These are phyloP conservation scores for Ctenoplectra terminalis DNA, from an alignment of 1,140 invertebrate species.

Conservation along the genomic window DNA sequence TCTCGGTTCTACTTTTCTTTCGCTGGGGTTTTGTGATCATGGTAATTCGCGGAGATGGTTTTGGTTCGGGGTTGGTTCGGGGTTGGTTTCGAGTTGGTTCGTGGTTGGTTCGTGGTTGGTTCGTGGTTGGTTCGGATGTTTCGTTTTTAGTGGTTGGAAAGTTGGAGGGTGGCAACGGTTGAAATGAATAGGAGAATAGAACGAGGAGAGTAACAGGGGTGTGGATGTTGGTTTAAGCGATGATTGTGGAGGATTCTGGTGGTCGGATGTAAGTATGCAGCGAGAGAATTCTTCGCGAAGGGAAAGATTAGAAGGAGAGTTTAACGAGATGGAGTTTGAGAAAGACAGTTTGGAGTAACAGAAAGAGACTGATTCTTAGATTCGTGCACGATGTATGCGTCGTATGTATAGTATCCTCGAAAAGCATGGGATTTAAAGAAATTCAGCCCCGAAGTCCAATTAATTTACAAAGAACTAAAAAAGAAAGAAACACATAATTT, in stretches of 20 bases:
- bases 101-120: too few species aligned
- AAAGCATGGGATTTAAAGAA: too few species aligned
- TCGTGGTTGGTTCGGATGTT: not conserved
- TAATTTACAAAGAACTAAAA: too few species aligned
- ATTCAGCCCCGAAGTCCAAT: too few species aligned
- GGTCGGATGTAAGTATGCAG: not conserved
- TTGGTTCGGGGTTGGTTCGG: too few species aligned
- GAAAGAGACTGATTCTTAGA: not conserved
- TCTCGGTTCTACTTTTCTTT: slow-evolving; percentile 20
- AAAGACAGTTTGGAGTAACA: not conserved
- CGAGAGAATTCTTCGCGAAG: not conserved
- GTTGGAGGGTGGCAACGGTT: not conserved
- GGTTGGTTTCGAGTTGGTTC: too few species aligned
- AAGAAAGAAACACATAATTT: too few species aligned
- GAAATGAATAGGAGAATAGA: too few species aligned
- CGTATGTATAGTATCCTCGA: too few species aligned
- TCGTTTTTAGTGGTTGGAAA: not conserved
- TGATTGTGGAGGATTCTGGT: not conserved
- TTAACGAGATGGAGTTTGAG: not conserved
- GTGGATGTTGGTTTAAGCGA: not conserved
- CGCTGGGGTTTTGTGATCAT: not conserved
- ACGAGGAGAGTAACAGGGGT: not conserved
- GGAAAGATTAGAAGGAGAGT: not conserved
- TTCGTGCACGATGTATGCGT: not conserved
- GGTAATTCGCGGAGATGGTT: too few species aligned